Percentiles rank a stretch among this genome's conserved stretches.
Evolutionary conservation across 2,888 invertebrate species (phyloP).

Genomic region (Fissipunctia ypsillon): DNA sequence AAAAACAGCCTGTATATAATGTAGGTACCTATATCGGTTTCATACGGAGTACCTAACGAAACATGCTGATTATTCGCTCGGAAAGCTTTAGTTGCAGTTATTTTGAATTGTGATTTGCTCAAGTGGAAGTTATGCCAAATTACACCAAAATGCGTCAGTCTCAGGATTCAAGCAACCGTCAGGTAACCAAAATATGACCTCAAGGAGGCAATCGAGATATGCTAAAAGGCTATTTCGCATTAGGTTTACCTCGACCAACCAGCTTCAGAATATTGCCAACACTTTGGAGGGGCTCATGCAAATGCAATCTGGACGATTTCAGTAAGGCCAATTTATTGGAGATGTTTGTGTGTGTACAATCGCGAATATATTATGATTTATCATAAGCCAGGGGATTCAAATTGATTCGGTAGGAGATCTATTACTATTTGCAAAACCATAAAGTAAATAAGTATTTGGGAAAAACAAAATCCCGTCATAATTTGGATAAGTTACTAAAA

Average conservation of each 20-base stretch:
- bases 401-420: not conserved
- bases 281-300: not conserved
- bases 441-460: not conserved
- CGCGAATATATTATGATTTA: not conserved
- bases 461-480: not conserved
- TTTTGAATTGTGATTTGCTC: constrained; percentile 6
- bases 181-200: constrained; percentile 6
- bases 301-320: constrained; percentile 1
- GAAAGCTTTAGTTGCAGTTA: not conserved
- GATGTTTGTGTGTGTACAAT: not conserved
- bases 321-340: not conserved
- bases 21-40: not conserved
- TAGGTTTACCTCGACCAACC: constrained; percentile 5
- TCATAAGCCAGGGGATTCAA: no score
- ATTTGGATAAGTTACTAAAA: not conserved
- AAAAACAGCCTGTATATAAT: not conserved
- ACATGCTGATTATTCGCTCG: not conserved
- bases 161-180: constrained; percentile 9
- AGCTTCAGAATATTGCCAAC: constrained; percentile 8
- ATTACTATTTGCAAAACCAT: not conserved
- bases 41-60: not conserved
- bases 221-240: not conserved
- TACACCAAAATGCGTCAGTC: not conserved
- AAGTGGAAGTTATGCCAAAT: constrained; percentile 2
- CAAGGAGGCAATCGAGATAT: not conserved